phyloP scores from a whole-genome alignment of 2,113 vertebrate genomes.

The Dryoscopus gambensis region DNA sequence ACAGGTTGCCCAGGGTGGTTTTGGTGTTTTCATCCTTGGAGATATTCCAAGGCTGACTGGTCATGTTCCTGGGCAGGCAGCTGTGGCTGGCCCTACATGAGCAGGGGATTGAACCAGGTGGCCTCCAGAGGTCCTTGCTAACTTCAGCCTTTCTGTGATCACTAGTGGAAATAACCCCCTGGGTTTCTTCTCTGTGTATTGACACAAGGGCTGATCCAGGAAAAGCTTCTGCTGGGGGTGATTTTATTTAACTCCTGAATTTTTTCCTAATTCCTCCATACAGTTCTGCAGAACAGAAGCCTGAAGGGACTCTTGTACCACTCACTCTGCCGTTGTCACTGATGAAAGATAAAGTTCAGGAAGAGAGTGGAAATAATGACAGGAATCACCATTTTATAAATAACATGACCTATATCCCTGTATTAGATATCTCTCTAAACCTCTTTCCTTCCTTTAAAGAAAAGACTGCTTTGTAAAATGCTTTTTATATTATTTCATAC shows the following conservation, averaged over 20 bases:
- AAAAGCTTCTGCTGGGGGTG: not conserved
- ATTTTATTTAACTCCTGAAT: not conserved
- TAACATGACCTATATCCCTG: not conserved
- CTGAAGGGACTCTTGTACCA: not conserved
- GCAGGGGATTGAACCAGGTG: not conserved
- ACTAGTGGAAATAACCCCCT: not conserved
- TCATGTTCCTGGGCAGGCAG: not conserved
- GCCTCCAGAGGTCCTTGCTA: not conserved
- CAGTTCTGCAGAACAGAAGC: not conserved
- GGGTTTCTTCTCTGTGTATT: not conserved
- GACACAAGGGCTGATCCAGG: not conserved
- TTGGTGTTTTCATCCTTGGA: not conserved
- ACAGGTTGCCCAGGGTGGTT: not conserved
- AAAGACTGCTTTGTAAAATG: not conserved
- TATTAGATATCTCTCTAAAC: not conserved
- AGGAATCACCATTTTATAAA: not conserved
- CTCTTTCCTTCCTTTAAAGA: not conserved
- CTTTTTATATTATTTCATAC: not conserved
- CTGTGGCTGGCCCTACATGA: not conserved
- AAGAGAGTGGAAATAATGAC: not conserved
- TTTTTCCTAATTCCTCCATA: not conserved
- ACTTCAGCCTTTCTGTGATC: not conserved
- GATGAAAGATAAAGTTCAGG: not conserved
- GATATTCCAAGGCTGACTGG: not conserved
- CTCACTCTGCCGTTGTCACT: not conserved